phyloP scores from a whole-genome alignment of 2,888 invertebrate genomes.

The Bimastos eiseni region DNA sequence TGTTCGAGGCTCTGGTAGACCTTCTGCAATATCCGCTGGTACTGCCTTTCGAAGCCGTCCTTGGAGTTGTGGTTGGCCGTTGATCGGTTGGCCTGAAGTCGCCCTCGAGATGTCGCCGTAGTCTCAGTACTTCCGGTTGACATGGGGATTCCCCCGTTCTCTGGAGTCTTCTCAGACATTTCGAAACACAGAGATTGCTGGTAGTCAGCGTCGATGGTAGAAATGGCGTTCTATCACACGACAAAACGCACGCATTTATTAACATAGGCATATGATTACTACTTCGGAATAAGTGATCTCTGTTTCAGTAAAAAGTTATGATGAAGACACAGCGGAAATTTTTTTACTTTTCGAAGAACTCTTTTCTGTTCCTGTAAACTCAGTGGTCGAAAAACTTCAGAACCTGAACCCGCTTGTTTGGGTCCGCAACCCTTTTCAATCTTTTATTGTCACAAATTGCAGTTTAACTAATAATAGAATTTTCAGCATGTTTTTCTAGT shows the following conservation, averaged over 20 bases:
- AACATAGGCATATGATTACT: not conserved
- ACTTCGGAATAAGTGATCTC: too few species aligned
- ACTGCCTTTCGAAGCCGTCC: not conserved
- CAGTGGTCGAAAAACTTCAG: too few species aligned
- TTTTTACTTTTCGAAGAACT: too few species aligned
- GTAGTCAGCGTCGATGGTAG: not conserved
- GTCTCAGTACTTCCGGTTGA: constrained; percentile 13
- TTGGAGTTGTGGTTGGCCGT: not conserved
- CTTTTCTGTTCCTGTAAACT: too few species aligned
- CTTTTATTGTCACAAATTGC: too few species aligned
- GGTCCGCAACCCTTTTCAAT: too few species aligned
- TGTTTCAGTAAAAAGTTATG: too few species aligned
- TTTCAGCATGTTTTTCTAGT: too few species aligned
- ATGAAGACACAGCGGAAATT: too few species aligned
- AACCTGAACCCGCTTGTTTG: too few species aligned
- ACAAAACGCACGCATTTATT: not conserved
- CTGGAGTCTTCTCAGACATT: constrained; percentile 13
- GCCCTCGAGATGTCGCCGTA: not conserved
- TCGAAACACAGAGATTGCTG: constrained; percentile 6
- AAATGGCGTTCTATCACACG: not conserved
- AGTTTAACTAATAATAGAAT: too few species aligned
- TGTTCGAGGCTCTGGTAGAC: not conserved
- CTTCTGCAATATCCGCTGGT: not conserved
- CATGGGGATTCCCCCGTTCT: not conserved
- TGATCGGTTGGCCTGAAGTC: not conserved